Conservation (phyloP, 2,113 vertebrate genomes). For the Strix uralensis region DNA sequence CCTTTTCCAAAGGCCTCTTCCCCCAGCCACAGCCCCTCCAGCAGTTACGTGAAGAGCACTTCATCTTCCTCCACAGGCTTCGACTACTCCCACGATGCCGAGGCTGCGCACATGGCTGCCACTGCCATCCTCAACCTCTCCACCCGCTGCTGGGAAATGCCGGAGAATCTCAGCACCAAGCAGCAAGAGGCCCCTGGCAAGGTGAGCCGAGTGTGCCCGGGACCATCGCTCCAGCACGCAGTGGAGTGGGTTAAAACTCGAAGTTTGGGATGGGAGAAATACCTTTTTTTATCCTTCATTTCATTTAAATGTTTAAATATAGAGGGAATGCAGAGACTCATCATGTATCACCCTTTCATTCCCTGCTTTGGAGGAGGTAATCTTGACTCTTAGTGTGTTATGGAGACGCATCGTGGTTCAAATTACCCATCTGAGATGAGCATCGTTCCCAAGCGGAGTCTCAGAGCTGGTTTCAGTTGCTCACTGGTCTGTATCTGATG, state of each 20-base stretch:
- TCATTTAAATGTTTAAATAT: not conserved
- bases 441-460: not conserved
- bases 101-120: conserved; percentile 97
- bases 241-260: not conserved
- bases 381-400: not conserved
- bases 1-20: conserved; percentile 86
- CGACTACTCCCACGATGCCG: conserved; percentile 93
- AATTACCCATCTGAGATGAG: not conserved
- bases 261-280: not conserved
- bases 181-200: conserved; percentile 82
- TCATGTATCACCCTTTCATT: fast-evolving
- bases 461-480: not conserved
- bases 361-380: not conserved
- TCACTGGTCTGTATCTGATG: not conserved
- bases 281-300: not conserved
- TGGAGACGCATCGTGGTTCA: fast-evolving
- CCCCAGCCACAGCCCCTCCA: conserved; percentile 83
- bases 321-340: not conserved
- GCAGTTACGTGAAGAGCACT: conserved; percentile 84
- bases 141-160: conserved; percentile 97
- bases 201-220: conserved; percentile 58
- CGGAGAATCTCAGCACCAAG: conserved; percentile 96
- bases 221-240: fast-evolving
- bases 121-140: conserved; percentile 98
- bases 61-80: conserved; percentile 86